These are phyloP conservation scores for Aegithalos caudatus DNA, from an alignment of 2,113 vertebrate species.

Conservation along the genomic window DNA sequence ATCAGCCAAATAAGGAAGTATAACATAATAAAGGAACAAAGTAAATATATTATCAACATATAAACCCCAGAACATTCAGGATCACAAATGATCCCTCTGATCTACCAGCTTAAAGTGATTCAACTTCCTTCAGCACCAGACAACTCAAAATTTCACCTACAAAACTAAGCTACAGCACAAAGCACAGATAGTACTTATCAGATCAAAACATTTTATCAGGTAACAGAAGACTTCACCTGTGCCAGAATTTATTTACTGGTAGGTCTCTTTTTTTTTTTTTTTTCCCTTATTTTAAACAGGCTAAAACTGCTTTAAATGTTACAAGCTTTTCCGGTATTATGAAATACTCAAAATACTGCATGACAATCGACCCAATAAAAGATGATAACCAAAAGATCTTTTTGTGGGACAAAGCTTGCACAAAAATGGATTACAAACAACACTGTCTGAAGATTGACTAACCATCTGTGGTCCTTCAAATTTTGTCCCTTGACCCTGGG, in stretches of 20 bases:
- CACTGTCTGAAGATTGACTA: background rate
- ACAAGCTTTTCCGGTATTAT: background rate
- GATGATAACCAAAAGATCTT: background rate
- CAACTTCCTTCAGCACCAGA: background rate
- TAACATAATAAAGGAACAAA: background rate
- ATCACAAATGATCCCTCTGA: background rate
- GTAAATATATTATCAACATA: background rate
- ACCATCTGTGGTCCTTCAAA: background rate
- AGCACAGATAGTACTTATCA: background rate
- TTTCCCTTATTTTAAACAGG: background rate
- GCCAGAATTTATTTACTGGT: background rate
- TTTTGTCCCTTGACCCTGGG: background rate
- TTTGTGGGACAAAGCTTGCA: background rate
- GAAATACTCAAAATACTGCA: background rate
- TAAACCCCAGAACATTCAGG: background rate
- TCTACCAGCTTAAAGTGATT: background rate
- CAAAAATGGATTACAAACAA: background rate
- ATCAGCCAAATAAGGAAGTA: slow-evolving; percentile 41
- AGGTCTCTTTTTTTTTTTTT: no score
- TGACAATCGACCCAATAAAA: background rate
- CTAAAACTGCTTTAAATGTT: background rate
- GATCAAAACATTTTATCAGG: background rate
- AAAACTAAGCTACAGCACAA: background rate
- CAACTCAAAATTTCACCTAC: background rate
- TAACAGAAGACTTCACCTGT: background rate